Evolutionary conservation across 2,797 vertebrate genomes (phyloP).

Genomic region (Lepus townsendii): DNA sequence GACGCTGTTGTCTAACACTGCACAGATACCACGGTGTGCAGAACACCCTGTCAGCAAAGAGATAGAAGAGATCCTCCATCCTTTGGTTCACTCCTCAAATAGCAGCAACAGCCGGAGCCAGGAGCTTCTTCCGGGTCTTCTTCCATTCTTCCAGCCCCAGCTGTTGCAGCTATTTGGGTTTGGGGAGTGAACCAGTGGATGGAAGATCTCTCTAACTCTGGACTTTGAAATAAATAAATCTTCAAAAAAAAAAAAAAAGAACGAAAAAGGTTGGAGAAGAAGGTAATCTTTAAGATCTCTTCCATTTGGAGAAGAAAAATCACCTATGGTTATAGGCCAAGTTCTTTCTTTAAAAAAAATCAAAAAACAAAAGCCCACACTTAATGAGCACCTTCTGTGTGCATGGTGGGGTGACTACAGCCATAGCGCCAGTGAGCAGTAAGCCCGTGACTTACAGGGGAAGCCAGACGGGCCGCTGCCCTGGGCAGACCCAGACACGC

Average conservation of each 20-base stretch:
- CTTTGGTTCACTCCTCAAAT: no score
- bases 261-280: background rate
- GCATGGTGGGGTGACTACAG: background rate
- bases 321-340: background rate
- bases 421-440: background rate
- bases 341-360: background rate
- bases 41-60: background rate
- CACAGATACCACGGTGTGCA: background rate
- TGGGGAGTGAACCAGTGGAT: no score
- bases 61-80: no score
- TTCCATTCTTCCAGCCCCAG: no score
- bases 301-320: background rate
- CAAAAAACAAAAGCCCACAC: background rate
- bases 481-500: background rate
- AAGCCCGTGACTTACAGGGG: background rate
- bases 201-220: no score
- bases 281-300: background rate
- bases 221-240: no score
- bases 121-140: no score
- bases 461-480: accelerated
- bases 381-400: background rate
- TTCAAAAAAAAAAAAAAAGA: no score
- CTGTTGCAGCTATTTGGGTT: no score
- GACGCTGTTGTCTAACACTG: background rate
- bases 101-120: no score